A percentile compares a stretch with the other conserved stretches of the same genome.
These are phyloP conservation scores for Campylorhamphus procurvoides DNA, from an alignment of 2,113 vertebrate species.

Conservation along the genomic window DNA sequence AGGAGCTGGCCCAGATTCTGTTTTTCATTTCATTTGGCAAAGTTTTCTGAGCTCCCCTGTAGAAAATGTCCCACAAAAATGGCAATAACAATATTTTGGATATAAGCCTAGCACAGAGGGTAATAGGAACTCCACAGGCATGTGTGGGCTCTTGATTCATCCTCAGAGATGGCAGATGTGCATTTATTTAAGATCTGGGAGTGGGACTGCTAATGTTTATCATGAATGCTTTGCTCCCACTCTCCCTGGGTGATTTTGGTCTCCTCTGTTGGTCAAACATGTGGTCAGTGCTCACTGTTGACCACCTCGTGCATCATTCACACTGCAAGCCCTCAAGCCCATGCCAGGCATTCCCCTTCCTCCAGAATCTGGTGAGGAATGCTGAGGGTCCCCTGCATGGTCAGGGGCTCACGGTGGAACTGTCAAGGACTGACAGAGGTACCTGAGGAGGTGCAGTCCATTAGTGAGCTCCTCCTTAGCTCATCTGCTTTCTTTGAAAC, in stretches of 20 bases:
- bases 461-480: not conserved
- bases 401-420: rapidly evolving
- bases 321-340: not conserved
- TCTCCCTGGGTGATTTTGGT: not conserved
- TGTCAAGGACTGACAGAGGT: not conserved
- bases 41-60: not conserved
- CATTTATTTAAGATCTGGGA: slow-evolving; percentile 30
- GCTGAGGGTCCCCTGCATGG: rapidly evolving
- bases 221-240: slow-evolving; percentile 6
- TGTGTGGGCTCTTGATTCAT: slow-evolving; percentile 59
- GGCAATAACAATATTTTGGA: slow-evolving; percentile 61
- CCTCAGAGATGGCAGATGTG: slow-evolving; percentile 48
- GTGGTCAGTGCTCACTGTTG: not conserved
- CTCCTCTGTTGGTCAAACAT: rapidly evolving
- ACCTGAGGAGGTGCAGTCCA: not conserved
- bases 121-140: slow-evolving; percentile 41
- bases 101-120: slow-evolving; percentile 59
- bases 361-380: no score
- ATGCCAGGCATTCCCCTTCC: rapidly evolving
- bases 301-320: not conserved
- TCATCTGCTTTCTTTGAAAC: not conserved
- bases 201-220: slow-evolving; percentile 14
- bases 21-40: not conserved
- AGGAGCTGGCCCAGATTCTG: not conserved
- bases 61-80: slow-evolving; percentile 1